Conservation (phyloP, 2,113 vertebrate species). For the Ancistrus triradiatus region DNA sequence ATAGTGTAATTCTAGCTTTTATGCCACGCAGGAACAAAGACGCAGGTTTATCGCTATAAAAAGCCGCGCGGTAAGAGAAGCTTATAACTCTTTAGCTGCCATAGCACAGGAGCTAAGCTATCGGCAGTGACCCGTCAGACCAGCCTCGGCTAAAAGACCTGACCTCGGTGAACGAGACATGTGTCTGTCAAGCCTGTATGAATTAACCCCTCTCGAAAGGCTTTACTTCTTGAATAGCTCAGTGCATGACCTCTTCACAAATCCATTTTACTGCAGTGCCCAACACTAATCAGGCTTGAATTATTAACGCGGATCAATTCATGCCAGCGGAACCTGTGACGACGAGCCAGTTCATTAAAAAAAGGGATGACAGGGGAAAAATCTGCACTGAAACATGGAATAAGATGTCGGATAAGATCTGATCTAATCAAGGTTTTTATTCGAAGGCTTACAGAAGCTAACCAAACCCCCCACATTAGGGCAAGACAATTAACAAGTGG, state of each 20-base stretch:
- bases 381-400: neutral
- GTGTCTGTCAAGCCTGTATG: slow-evolving; percentile 88
- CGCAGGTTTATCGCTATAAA: neutral
- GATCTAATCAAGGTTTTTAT: too few species aligned
- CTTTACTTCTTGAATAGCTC: slow-evolving; percentile 79
- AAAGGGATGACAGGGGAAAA: slow-evolving; percentile 62
- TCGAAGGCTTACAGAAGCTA: too few species aligned
- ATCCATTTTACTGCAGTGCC: slow-evolving; percentile 74
- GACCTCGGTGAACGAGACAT: slow-evolving; percentile 85
- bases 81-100: slow-evolving; percentile 41
- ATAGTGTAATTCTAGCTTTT: slow-evolving; percentile 25
- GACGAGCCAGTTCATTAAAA: slow-evolving; percentile 57
- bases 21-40: slow-evolving; percentile 13
- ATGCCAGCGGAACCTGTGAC: slow-evolving; percentile 51
- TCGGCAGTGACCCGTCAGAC: slow-evolving; percentile 64
- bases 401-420: too few species aligned
- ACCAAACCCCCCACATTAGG: too few species aligned
- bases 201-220: slow-evolving; percentile 86
- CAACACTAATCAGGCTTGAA: slow-evolving; percentile 72
- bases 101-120: slow-evolving; percentile 55
- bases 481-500: too few species aligned
- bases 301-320: slow-evolving; percentile 78
- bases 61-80: neutral
- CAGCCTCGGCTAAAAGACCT: slow-evolving; percentile 65
- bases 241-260: slow-evolving; percentile 66